Percentiles rank a stretch among this genome's conserved stretches.
phyloP scores from a whole-genome alignment of 1,140 invertebrate species.

The Drosophila miranda region DNA sequence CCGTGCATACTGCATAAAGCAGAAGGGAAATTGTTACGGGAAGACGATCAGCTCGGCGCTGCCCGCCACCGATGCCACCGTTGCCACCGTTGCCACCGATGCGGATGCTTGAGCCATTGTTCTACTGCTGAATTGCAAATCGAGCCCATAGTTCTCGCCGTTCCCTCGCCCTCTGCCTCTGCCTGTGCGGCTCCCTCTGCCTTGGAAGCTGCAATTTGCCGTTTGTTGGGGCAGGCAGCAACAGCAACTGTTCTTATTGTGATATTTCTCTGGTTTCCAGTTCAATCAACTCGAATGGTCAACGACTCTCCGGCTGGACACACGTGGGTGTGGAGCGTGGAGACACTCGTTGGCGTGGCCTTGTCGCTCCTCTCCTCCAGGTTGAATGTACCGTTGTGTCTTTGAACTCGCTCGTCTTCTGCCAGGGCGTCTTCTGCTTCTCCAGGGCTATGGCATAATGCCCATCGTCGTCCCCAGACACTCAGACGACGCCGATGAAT shows the following conservation, averaged over 20 bases:
- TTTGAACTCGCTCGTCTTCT: slow-evolving; percentile 57
- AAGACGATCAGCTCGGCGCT: slow-evolving; percentile 54
- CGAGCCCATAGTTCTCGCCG: slow-evolving; percentile 65
- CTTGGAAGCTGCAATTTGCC: slow-evolving; percentile 65
- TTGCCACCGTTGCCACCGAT: slow-evolving; percentile 21
- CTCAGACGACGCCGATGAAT: slow-evolving; percentile 75
- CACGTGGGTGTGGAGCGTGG: slow-evolving; percentile 66
- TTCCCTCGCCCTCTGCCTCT: slow-evolving; percentile 2
- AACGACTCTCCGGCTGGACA: slow-evolving; percentile 59
- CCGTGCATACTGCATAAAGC: slow-evolving; percentile 68
- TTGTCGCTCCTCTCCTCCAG: slow-evolving; percentile 63
- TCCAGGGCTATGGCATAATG: slow-evolving; percentile 66
- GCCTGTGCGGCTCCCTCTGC: background rate
- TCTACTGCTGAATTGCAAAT: slow-evolving; percentile 77
- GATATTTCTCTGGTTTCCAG: slow-evolving; percentile 49
- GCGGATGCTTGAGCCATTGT: slow-evolving; percentile 59
- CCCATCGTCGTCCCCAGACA: slow-evolving; percentile 66
- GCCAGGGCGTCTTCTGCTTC: no score
- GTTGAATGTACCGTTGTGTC: slow-evolving; percentile 79
- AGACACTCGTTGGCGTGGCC: slow-evolving; percentile 62
- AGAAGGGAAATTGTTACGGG: slow-evolving; percentile 72
- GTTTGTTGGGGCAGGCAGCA: slow-evolving; percentile 75
- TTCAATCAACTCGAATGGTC: slow-evolving; percentile 54
- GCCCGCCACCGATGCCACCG: slow-evolving; percentile 24
- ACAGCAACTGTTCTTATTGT: slow-evolving; percentile 21